phyloP scores from a whole-genome alignment of 64 coral and sea anemone genomes.

The Hydrozoanthus tunicans region DNA sequence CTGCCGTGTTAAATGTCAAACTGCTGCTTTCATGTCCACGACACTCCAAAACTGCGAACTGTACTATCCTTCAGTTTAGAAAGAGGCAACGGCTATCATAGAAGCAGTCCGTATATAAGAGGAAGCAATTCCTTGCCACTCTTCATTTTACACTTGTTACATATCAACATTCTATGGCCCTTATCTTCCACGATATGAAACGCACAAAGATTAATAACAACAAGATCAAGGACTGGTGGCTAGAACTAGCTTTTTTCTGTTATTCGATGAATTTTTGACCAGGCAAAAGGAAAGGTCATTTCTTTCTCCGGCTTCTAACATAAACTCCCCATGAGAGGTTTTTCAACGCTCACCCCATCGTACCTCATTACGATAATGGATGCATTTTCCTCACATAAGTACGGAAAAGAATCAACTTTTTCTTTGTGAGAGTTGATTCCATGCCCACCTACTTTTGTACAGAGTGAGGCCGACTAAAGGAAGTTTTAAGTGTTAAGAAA shows the following conservation, averaged over 20 bases:
- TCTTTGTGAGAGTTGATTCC: conserved; percentile 31
- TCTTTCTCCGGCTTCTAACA: too few relatives aligned
- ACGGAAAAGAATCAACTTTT: conserved; percentile 42
- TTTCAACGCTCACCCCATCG: conserved; percentile 12
- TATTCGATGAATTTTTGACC: not conserved
- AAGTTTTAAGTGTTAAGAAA: not conserved
- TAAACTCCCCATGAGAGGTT: not conserved
- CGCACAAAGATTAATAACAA: conserved; percentile 26
- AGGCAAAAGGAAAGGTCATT: not conserved
- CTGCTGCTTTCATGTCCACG: conserved; percentile 1
- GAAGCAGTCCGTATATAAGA: not conserved
- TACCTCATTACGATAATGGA: conserved; percentile 20
- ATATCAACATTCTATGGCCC: conserved; percentile 19
- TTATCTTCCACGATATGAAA: conserved; percentile 31
- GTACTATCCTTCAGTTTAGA: conserved; percentile 1
- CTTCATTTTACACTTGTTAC: conserved; percentile 18
- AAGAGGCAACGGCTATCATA: conserved; percentile 23
- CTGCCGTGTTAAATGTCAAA: conserved; percentile 4
- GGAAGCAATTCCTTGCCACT: not conserved
- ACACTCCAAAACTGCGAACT: conserved; percentile 14
- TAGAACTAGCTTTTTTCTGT: not conserved
- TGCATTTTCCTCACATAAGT: conserved; percentile 12
- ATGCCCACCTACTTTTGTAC: conserved; percentile 3
- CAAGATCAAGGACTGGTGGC: conserved; percentile 39
- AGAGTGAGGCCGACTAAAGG: not conserved